Conservation (phyloP, 2,113 vertebrate genomes). For the Rhinolophus ferrumequinum region DNA sequence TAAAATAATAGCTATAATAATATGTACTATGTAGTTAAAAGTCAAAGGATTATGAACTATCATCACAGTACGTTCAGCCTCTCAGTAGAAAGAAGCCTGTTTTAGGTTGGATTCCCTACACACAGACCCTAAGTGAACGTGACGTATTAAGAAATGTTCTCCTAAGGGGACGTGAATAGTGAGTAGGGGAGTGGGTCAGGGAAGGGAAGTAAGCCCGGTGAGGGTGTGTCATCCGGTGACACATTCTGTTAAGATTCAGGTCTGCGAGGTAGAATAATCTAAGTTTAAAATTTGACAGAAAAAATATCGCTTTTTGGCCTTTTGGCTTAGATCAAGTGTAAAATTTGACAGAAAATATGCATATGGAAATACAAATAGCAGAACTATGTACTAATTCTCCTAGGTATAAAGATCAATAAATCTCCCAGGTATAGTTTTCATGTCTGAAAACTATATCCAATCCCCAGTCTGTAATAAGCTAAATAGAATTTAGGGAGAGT, state of each 20-base stretch:
- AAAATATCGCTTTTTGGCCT: not conserved
- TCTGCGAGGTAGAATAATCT: not conserved
- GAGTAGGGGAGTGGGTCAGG: not conserved
- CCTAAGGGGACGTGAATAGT: no score
- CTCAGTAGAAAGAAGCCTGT: not conserved
- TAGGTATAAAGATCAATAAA: not conserved
- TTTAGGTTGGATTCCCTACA: not conserved
- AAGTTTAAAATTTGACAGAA: not conserved
- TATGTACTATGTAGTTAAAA: not conserved
- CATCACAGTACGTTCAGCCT: not conserved
- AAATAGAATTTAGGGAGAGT: not conserved
- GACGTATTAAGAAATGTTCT: not conserved
- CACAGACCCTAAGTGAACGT: not conserved
- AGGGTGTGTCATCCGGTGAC: not conserved
- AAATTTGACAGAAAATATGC: not conserved
- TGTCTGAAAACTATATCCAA: not conserved
- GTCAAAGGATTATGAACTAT: not conserved
- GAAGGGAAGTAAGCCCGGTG: not conserved
- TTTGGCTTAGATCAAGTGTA: not conserved
- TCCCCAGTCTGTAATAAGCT: not conserved
- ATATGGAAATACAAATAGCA: not conserved
- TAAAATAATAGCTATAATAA: not conserved
- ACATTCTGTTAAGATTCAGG: not conserved
- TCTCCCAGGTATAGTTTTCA: no score
- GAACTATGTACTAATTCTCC: not conserved